A percentile compares a stretch with the other conserved stretches of the same genome.
Conservation (phyloP, 2,113 vertebrate genomes). For the Ailuropoda melanoleuca region DNA sequence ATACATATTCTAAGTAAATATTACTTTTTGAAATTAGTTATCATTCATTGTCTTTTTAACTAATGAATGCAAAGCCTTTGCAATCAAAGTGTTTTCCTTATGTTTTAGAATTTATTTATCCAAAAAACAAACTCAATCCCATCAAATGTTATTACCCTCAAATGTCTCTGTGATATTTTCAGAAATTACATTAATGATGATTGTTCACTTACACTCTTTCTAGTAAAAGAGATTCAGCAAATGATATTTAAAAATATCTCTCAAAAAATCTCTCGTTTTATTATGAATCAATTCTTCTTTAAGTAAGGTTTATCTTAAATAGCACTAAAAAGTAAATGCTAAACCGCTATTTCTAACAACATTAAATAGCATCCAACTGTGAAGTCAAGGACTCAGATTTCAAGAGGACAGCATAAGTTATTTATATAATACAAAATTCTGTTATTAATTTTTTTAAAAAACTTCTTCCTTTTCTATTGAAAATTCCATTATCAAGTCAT, state of each 20-base stretch:
- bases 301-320: constrained; percentile 30
- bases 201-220: background rate
- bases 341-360: background rate
- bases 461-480: background rate
- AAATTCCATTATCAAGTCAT: background rate
- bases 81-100: background rate
- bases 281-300: background rate
- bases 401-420: background rate
- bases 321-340: background rate
- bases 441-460: background rate
- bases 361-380: background rate
- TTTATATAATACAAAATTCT: background rate
- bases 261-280: background rate
- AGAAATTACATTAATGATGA: background rate
- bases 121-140: background rate
- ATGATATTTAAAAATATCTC: background rate
- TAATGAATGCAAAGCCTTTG: background rate
- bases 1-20: background rate
- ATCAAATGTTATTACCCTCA: background rate
- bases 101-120: background rate
- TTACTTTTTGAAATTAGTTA: background rate
- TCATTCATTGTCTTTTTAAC: background rate
- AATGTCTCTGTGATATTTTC: background rate
- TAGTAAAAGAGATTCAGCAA: background rate
- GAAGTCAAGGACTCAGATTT: background rate